Evolutionary conservation across 1,140 invertebrate species (phyloP).

Genomic region (Manduca sexta): DNA sequence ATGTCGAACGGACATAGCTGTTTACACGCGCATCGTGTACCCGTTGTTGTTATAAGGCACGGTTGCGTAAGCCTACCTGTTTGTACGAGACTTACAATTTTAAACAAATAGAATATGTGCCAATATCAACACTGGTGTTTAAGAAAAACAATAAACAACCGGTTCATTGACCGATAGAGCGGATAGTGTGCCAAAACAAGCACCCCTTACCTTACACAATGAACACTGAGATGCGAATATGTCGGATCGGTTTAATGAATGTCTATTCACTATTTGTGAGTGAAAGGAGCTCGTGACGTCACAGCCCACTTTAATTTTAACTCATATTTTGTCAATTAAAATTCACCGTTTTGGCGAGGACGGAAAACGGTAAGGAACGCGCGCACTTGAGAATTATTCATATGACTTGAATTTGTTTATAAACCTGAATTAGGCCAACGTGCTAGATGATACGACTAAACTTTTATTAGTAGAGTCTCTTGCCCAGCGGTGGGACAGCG

Average conservation of each 20-base stretch:
- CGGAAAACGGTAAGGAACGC: too few relatives aligned
- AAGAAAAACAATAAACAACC: constrained; percentile 66
- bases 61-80: constrained; percentile 43
- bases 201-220: constrained; percentile 52
- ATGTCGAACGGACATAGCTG: too few relatives aligned
- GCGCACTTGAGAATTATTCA: too few relatives aligned
- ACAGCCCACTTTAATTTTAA: too few relatives aligned
- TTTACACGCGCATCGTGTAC: too few relatives aligned
- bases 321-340: too few relatives aligned
- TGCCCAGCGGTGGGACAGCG: too few relatives aligned
- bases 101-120: constrained; percentile 65
- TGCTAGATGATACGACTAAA: too few relatives aligned
- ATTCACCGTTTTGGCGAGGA: too few relatives aligned
- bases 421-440: too few relatives aligned
- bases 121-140: constrained; percentile 59
- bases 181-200: constrained; percentile 58
- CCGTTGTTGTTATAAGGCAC: constrained; percentile 25
- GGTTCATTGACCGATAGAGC: constrained; percentile 54
- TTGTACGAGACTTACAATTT: constrained; percentile 50
- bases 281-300: not conserved
- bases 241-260: constrained; percentile 8
- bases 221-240: constrained; percentile 20
- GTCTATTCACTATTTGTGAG: not conserved
- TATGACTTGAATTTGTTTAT: too few relatives aligned
- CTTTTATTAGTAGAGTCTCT: too few relatives aligned